phyloP scores from a whole-genome alignment of 2,888 invertebrate species.

The Drosophila pseudotakahashii region DNA sequence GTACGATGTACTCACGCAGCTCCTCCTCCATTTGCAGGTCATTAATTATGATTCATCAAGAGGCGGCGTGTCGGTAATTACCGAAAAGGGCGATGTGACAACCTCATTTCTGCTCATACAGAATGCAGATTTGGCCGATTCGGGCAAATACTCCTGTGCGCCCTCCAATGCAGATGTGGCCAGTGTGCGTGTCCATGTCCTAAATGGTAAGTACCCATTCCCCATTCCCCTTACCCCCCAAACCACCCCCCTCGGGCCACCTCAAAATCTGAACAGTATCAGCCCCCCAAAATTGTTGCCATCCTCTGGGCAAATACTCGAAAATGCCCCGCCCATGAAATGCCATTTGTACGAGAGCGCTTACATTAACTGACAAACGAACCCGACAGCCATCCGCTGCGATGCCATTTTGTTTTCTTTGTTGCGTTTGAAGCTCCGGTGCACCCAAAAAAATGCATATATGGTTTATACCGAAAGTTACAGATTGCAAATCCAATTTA shows the following conservation, averaged over 20 bases:
- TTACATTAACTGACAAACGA: constrained; percentile 61
- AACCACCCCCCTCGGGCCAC: too few species aligned
- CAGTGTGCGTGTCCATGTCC: constrained; percentile 91
- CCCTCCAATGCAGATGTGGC: constrained; percentile 92
- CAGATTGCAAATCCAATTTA: neutral
- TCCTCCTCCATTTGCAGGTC: constrained; percentile 85
- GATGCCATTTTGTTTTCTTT: constrained; percentile 20
- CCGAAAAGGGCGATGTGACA: constrained; percentile 92
- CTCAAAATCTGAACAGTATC: constrained; percentile 4
- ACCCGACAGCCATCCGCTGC: constrained; percentile 11
- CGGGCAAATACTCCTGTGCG: constrained; percentile 92
- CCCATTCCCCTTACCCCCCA: constrained; percentile 4
- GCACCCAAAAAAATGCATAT: constrained; percentile 3
- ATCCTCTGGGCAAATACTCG: constrained; percentile 18
- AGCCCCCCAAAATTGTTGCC: constrained; percentile 26
- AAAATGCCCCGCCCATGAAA: constrained; percentile 24
- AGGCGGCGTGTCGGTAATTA: constrained; percentile 91
- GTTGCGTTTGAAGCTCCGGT: constrained; percentile 12
- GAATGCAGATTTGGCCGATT: constrained; percentile 90
- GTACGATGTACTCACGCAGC: constrained; percentile 21
- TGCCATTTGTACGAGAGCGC: constrained; percentile 30
- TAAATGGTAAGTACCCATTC: constrained; percentile 88
- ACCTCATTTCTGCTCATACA: constrained; percentile 92
- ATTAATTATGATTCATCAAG: constrained; percentile 92
- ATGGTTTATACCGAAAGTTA: neutral